Evolutionary conservation across 2,113 vertebrate genomes (phyloP), one percentile per base, ranked within the genome.

Genomic region (Epinephelus lanceolatus): DNA sequence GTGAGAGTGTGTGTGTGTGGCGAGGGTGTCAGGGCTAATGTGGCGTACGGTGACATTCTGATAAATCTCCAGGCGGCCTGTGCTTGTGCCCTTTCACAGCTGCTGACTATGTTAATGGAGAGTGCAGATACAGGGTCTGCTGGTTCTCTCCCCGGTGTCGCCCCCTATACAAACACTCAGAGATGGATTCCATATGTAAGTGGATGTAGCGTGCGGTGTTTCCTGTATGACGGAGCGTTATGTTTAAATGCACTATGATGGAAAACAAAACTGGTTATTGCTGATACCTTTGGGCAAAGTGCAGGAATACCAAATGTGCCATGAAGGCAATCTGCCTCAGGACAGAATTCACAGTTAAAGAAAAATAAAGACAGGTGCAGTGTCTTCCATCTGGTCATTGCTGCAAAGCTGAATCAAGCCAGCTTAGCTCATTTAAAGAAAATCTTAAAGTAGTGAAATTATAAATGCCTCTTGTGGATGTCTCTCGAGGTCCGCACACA

Each of bases 11-110:
- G 72, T 17, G 65, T 25, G 69, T 42, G 69, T 42, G 61, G 25
- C 47, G 8, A 21, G 3, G 51, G 59, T 78, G 83, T 83, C 85
- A 71, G 51, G 56, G 57, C 81, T 89, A 89, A 91, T 81, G 77
- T 15, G 67, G 82, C 56, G 40, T 69, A 42, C 56, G 17, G 49
- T 91, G 91, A 92, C 91, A 87, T 82, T 83, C 84, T 87, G 89
- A 90, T 92, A 65, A 89, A 91, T 88, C 80, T 88, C 63, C 76
- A 21, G 79, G 77, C 62, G 11, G 79, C 76, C 51, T 18, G 60
- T 23, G 80, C 78, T 8, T 82, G 84, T 90, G 91, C 86, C 85
- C 89, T 92, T 92, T 92, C 83, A 87, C 89, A 90, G 91, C 91
- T 87, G 88, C 89, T 87, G 82, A 87, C 88, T 89, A 80, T 89